A percentile compares a stretch with the other conserved stretches of the same genome.
phyloP scores from a whole-genome alignment of 2,113 vertebrate genomes.

The Marcusenius ussheri region DNA sequence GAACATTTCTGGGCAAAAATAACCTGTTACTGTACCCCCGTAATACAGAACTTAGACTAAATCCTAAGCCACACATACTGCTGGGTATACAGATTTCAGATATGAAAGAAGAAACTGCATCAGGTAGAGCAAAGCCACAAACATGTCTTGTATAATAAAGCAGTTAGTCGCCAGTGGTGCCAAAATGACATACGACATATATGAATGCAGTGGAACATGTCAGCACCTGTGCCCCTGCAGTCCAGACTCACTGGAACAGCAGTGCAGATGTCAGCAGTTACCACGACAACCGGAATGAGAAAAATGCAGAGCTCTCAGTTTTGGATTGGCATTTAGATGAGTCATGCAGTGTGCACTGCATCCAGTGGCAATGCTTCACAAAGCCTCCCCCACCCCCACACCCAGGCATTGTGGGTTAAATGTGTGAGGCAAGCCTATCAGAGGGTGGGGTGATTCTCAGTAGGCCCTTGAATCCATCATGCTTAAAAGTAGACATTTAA shows the following conservation, averaged over 20 bases:
- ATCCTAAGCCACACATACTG: background rate
- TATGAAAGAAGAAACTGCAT: background rate
- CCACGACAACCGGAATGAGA: background rate
- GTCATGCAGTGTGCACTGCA: background rate
- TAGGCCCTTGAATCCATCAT: background rate
- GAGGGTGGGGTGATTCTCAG: background rate
- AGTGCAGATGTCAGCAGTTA: constrained; percentile 1
- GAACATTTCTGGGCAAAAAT: background rate
- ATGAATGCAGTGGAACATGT: background rate
- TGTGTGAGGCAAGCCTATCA: background rate
- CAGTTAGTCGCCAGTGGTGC: background rate
- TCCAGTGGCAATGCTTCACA: background rate
- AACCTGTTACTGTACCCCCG: background rate
- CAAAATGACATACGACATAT: background rate
- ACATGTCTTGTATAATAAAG: background rate
- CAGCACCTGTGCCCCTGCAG: background rate
- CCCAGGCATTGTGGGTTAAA: background rate
- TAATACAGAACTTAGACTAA: background rate
- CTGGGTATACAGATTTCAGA: background rate
- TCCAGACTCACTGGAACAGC: background rate
- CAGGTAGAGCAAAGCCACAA: background rate
- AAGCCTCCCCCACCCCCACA: background rate
- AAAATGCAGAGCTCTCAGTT: background rate
- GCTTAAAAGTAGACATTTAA: background rate
- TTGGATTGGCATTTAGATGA: background rate